phyloP scores from a whole-genome alignment of 2,797 vertebrate genomes.

The Diplodus sargus region DNA sequence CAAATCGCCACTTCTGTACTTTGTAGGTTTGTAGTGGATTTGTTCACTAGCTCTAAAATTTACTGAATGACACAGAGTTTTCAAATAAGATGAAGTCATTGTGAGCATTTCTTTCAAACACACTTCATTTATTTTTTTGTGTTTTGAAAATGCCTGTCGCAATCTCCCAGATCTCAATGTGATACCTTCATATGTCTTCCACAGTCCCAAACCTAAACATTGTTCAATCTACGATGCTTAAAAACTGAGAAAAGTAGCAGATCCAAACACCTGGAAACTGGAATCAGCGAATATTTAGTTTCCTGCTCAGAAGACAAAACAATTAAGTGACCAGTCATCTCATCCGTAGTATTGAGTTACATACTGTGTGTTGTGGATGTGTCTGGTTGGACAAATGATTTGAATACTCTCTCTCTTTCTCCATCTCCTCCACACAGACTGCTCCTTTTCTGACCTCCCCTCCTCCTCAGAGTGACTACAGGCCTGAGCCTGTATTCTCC shows the following conservation, averaged over 20 bases:
- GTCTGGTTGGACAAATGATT: constrained; percentile 4
- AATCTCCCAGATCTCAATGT: not conserved
- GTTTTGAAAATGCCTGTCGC: not conserved
- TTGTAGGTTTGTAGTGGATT: no score
- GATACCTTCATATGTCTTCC: not conserved
- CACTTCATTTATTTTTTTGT: no score
- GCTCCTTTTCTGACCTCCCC: constrained; percentile 21
- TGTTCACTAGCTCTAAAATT: no score
- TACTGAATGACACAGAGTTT: no score
- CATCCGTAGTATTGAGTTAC: not conserved
- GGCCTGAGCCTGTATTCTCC: constrained; percentile 72
- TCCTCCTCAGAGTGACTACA: constrained; percentile 44
- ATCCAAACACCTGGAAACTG: constrained; percentile 2
- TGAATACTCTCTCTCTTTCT: constrained; percentile 6
- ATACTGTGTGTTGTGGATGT: not conserved
- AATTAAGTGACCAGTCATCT: not conserved
- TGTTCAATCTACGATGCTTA: not conserved
- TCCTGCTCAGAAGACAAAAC: not conserved
- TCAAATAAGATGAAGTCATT: no score
- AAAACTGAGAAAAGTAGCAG: constrained; percentile 1
- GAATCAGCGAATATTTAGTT: constrained; percentile 7
- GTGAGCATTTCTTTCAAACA: no score
- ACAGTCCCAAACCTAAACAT: not conserved
- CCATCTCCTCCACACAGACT: not conserved
- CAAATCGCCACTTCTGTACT: no score